Evolutionary conservation across 2,888 invertebrate species (phyloP).

Genomic region (Pachliopta kotzebuea): DNA sequence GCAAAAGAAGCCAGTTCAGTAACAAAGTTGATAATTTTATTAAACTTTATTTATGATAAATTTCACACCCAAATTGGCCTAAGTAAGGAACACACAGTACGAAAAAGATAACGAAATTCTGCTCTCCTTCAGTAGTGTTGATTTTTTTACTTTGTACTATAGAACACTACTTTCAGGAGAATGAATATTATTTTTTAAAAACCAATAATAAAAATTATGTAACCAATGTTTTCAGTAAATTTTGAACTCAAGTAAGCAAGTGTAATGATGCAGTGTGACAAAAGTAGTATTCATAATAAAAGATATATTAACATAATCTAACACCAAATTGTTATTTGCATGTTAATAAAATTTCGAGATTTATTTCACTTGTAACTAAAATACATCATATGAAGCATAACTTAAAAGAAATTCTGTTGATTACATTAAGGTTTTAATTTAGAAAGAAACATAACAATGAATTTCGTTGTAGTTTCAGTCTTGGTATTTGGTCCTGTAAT

Average conservation of each 20-base stretch:
- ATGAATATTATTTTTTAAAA: no score
- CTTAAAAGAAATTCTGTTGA: conserved; percentile 35
- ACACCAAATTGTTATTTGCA: not conserved
- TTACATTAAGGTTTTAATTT: conserved; percentile 43
- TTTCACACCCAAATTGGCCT: not conserved
- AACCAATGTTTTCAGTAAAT: not conserved
- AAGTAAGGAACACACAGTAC: not conserved
- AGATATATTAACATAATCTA: no score
- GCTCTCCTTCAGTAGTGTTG: conserved; percentile 24
- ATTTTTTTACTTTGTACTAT: conserved; percentile 30
- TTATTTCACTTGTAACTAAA: conserved; percentile 9
- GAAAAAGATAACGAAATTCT: not conserved
- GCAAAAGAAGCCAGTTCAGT: no score
- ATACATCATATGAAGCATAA: conserved; percentile 10
- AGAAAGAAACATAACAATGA: conserved; percentile 51
- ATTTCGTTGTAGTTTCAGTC: conserved; percentile 71
- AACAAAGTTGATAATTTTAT: not conserved
- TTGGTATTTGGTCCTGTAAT: conserved; percentile 61
- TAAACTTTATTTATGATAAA: not conserved
- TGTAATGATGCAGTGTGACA: not conserved
- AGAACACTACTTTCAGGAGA: conserved; percentile 22
- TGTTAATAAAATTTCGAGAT: conserved; percentile 20
- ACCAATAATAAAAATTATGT: not conserved
- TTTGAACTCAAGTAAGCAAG: not conserved
- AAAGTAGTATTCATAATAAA: no score